Conservation (phyloP, 1,140 invertebrate genomes). For the Trinorchestia longiramus region DNA sequence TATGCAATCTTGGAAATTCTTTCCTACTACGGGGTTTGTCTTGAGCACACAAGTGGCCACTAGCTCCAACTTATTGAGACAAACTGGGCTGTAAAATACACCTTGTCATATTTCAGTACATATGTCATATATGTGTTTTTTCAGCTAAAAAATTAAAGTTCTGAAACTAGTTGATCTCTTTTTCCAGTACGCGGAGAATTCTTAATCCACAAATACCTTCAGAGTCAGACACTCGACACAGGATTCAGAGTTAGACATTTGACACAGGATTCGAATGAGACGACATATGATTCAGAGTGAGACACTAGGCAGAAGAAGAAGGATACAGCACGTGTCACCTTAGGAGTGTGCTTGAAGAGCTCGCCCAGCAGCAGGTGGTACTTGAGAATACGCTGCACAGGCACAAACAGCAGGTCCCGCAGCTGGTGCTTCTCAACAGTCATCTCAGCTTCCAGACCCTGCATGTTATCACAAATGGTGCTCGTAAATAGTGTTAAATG, state of each 20-base stretch:
- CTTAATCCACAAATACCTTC: too few species aligned
- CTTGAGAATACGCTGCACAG: conserved; percentile 97
- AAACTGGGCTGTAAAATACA: too few species aligned
- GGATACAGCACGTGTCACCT: conserved; percentile 71
- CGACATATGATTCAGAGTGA: too few species aligned
- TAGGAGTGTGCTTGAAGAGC: conserved; percentile 89
- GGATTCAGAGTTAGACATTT: too few species aligned
- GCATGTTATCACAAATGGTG: conserved; percentile 66
- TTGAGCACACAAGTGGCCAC: background rate
- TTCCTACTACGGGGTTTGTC: too few species aligned
- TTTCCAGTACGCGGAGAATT: too few species aligned
- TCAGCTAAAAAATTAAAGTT: background rate
- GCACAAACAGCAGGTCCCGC: conserved; percentile 93
- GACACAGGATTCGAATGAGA: too few species aligned
- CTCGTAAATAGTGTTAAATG: background rate
- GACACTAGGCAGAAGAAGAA: background rate
- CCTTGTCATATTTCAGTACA: too few species aligned
- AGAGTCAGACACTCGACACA: too few species aligned
- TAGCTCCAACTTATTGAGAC: background rate
- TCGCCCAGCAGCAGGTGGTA: conserved; percentile 95
- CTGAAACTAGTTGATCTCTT: background rate
- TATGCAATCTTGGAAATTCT: background rate
- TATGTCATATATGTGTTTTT: too few species aligned
- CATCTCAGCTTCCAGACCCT: conserved; percentile 92
- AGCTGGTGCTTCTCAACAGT: conserved; percentile 96